Evolutionary conservation across 2,797 vertebrate species (phyloP), one percentile per base, ranked within the genome.

Genomic region (Eidolon dupreanum): DNA sequence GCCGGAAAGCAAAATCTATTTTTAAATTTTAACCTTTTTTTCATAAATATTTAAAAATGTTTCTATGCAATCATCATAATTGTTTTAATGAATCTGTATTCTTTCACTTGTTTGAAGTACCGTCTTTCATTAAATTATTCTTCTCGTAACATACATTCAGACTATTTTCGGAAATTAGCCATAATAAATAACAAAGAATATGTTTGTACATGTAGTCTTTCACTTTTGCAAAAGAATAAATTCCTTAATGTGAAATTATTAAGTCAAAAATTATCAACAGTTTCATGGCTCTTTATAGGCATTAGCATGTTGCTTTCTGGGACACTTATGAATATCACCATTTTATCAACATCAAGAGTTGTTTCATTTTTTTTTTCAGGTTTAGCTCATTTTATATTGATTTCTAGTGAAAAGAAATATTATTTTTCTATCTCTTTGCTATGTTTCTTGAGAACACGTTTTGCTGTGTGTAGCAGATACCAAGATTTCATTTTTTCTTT

Each of bases 11-110:
- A 75, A 95, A 71, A 55, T 70, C 43, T 77, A 38, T 66, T 51
- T 94, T 93, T 61, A 63, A 55, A 41, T 8, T 24, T 90, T 26
- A 75, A 49, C 10, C 49, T 68, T 57, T 79, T 33, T 5, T 33
- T 57, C 81, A 59, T 87, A 73, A 92, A 75, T 55, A 74, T 86
- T 81, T 94, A 13, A 43, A 86, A 65, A 28, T 66, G 63, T 85
- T 59, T 82, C 73, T 24, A 53, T 24, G 49, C 49, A 17, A 33
- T 8, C 61, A 15, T 55, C 7, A 9, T 33, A 43, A 38, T 38
- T 46, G 49, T 78, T 68, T 87, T 81, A 5, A 20, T 46, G 55
- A 55, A 26, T 79, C 55, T 26, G 11, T 77, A 43, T 78, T 91
- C 38, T 61, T 74, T 28, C 36, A 9, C 12, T 92, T 22, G 16